Evolutionary conservation across 1,140 invertebrate species (phyloP).

Genomic region (Stenopsyche tienmushanensis): DNA sequence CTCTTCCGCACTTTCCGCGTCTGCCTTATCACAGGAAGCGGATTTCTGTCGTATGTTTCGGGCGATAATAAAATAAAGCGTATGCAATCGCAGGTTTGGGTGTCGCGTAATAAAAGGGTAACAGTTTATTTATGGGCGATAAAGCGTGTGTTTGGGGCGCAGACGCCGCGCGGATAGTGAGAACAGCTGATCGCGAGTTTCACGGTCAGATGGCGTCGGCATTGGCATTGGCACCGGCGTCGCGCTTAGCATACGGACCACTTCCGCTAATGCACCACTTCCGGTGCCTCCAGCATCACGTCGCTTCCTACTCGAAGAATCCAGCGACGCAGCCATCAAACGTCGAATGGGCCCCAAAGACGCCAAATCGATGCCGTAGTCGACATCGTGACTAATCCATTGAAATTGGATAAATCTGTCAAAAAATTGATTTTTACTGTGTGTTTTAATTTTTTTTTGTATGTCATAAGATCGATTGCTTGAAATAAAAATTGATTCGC

Average conservation of each 20-base stretch:
- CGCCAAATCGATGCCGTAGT: too few relatives aligned
- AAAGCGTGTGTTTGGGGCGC: too few relatives aligned
- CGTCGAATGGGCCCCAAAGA: too few relatives aligned
- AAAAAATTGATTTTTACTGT: too few relatives aligned
- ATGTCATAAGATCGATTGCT: too few relatives aligned
- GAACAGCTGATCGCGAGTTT: conserved; percentile 25
- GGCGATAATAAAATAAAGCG: background rate
- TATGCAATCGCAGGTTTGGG: background rate
- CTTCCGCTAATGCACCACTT: background rate
- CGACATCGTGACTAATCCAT: too few relatives aligned
- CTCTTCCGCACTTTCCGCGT: too few relatives aligned
- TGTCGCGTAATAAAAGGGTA: background rate
- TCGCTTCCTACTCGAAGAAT: background rate
- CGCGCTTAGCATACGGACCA: conserved; percentile 10
- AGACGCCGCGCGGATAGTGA: conserved; percentile 13
- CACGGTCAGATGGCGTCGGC: conserved; percentile 21
- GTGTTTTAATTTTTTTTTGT: too few relatives aligned
- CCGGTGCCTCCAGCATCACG: background rate
- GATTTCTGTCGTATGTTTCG: background rate
- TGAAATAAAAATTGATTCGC: too few relatives aligned
- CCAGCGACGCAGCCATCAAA: background rate
- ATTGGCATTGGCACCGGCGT: conserved; percentile 12
- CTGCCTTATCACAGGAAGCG: too few relatives aligned
- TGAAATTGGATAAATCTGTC: too few relatives aligned
- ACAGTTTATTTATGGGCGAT: background rate